A percentile compares a stretch with the other conserved stretches of the same genome.
phyloP scores from a whole-genome alignment of 2,888 invertebrate genomes.

The Apotomis turbidana region DNA sequence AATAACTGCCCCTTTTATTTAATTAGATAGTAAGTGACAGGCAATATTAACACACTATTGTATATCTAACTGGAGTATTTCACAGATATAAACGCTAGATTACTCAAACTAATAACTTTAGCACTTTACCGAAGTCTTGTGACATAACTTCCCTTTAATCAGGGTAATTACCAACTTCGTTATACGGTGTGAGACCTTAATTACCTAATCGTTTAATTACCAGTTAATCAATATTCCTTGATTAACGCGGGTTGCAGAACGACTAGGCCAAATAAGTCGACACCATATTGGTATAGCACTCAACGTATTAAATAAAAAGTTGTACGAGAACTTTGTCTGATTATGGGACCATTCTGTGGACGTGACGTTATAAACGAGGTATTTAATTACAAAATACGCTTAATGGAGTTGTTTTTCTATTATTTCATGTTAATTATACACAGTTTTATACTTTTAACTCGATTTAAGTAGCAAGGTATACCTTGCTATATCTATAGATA shows the following conservation, averaged over 20 bases:
- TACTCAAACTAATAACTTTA: constrained; percentile 14
- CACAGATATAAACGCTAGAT: background rate
- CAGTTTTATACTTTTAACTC: constrained; percentile 1
- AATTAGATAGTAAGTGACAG: too few relatives aligned
- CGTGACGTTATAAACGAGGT: constrained; percentile 18
- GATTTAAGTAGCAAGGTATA: constrained; percentile 8
- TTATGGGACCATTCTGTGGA: constrained; percentile 24
- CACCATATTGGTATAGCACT: constrained; percentile 13
- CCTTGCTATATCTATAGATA: too few relatives aligned
- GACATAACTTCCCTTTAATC: constrained; percentile 12
- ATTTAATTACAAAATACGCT: constrained; percentile 28
- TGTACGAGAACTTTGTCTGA: constrained; percentile 18
- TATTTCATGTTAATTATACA: constrained; percentile 9
- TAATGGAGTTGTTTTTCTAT: constrained; percentile 27
- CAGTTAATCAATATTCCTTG: constrained; percentile 40
- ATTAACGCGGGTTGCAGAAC: constrained; percentile 28
- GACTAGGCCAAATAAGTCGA: constrained; percentile 29
- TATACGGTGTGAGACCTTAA: constrained; percentile 25
- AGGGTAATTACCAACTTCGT: constrained; percentile 24
- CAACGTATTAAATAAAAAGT: constrained; percentile 27
- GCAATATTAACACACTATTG: too few relatives aligned
- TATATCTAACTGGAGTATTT: too few relatives aligned
- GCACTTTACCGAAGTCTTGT: constrained; percentile 5
- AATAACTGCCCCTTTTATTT: too few relatives aligned
- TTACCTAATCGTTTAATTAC: constrained; percentile 42